These are phyloP conservation scores for Aphyosemion australe DNA, from an alignment of 2,113 vertebrate species.

Conservation along the genomic window DNA sequence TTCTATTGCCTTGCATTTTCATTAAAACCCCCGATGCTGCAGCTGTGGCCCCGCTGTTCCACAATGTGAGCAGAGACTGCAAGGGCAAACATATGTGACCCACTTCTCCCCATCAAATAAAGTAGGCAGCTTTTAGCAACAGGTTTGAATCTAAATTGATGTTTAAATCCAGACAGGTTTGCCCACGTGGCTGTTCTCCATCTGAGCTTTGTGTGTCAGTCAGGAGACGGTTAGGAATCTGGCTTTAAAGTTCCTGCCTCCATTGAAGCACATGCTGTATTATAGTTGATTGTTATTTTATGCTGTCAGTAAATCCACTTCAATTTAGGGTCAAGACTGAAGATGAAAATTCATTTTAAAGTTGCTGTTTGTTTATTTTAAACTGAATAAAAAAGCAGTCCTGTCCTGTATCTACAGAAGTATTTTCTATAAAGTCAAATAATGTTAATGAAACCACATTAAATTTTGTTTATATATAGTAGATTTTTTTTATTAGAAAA, in stretches of 20 bases:
- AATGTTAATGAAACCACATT: conserved; percentile 12
- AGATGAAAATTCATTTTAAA: conserved; percentile 54
- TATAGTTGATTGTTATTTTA: conserved; percentile 70
- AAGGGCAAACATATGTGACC: conserved; percentile 85
- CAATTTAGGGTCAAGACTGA: conserved; percentile 47
- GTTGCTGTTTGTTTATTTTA: conserved; percentile 46
- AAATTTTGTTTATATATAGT: neutral
- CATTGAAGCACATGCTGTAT: conserved; percentile 63
- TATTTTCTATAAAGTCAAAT: conserved; percentile 18
- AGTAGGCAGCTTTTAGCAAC: conserved; percentile 79
- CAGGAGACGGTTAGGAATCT: conserved; percentile 55
- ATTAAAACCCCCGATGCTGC: conserved; percentile 73
- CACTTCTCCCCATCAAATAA: conserved; percentile 77
- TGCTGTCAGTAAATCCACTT: conserved; percentile 57
- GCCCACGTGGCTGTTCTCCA: conserved; percentile 64
- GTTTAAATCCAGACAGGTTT: conserved; percentile 78
- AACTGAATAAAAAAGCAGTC: conserved; percentile 21
- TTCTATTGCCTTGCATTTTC: conserved; percentile 77
- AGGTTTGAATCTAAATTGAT: conserved; percentile 82
- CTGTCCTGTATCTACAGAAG: conserved; percentile 10
- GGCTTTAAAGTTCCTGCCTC: conserved; percentile 64
- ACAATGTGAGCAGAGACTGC: conserved; percentile 75
- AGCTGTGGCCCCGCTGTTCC: conserved; percentile 78
- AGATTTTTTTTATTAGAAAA: neutral
- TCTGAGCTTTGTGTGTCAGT: conserved; percentile 54